Evolutionary conservation across 2,888 invertebrate species (phyloP).

Genomic region (Ptilodon capucinus): DNA sequence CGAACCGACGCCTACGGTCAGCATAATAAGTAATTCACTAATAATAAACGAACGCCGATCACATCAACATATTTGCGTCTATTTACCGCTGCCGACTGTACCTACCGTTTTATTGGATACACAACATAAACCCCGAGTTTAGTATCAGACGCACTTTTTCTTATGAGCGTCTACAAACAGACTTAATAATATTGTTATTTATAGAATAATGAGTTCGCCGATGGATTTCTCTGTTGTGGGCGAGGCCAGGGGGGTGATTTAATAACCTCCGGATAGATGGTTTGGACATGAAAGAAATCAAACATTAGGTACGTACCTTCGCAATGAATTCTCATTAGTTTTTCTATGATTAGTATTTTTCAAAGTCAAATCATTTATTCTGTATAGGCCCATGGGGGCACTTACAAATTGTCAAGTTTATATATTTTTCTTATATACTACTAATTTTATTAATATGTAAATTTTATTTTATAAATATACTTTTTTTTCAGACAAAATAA

Average conservation of each 20-base stretch:
- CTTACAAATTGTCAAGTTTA: too few relatives aligned
- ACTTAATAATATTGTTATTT: constrained; percentile 25
- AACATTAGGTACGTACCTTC: too few relatives aligned
- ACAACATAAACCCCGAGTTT: constrained; percentile 31
- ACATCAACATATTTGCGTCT: constrained; percentile 1
- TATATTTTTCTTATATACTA: too few relatives aligned
- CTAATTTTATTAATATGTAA: too few relatives aligned
- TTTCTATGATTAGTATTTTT: too few relatives aligned
- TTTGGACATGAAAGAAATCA: too few relatives aligned
- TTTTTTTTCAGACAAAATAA: too few relatives aligned
- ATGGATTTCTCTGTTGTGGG: background rate
- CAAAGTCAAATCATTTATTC: too few relatives aligned
- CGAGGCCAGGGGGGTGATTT: background rate
- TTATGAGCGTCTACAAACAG: constrained; percentile 18
- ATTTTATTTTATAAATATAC: too few relatives aligned
- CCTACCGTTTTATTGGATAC: constrained; percentile 23
- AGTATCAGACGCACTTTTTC: constrained; percentile 38
- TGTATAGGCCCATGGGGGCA: too few relatives aligned
- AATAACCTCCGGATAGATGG: too few relatives aligned
- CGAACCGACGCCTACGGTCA: background rate
- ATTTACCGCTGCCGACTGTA: constrained; percentile 17
- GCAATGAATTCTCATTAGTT: too few relatives aligned
- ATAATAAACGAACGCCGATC: background rate
- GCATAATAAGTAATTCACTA: background rate
- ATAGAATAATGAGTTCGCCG: constrained; percentile 22